phyloP scores from a whole-genome alignment of 64 coral and sea anemone genomes.

The Pachyseris speciosa region DNA sequence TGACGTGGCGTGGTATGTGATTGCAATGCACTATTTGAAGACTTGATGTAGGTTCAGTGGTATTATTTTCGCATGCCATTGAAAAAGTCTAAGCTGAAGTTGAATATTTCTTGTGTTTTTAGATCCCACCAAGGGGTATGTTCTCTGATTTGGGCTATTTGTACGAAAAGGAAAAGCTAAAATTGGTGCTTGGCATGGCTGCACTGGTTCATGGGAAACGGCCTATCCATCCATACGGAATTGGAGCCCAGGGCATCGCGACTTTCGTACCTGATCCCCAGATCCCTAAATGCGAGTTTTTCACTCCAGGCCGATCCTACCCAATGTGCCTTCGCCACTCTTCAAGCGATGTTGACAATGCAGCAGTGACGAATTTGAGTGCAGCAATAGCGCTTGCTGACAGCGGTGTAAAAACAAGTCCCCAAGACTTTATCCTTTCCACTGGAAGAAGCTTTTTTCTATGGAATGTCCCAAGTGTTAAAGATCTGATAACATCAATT shows the following conservation, averaged over 20 bases:
- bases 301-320: constrained; percentile 70
- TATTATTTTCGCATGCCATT: no score
- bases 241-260: constrained; percentile 63
- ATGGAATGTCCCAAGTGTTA: constrained; percentile 49
- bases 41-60: no score
- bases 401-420: constrained; percentile 46
- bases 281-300: constrained; percentile 82
- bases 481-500: constrained; percentile 28
- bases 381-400: constrained; percentile 83
- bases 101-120: no score
- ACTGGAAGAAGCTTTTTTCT: constrained; percentile 61
- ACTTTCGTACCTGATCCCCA: constrained; percentile 58
- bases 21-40: no score
- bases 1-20: no score
- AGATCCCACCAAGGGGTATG: constrained; percentile 14
- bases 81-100: no score
- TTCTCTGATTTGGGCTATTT: constrained; percentile 35
- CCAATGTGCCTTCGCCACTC: constrained; percentile 81
- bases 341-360: constrained; percentile 34
- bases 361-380: constrained; percentile 45
- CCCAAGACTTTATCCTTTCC: constrained; percentile 69
- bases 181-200: constrained; percentile 41
- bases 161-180: constrained; percentile 32
- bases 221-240: constrained; percentile 53
- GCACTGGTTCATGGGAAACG: constrained; percentile 51